Conservation (phyloP, 2,113 vertebrate genomes). For the Rhinogobius similis region DNA sequence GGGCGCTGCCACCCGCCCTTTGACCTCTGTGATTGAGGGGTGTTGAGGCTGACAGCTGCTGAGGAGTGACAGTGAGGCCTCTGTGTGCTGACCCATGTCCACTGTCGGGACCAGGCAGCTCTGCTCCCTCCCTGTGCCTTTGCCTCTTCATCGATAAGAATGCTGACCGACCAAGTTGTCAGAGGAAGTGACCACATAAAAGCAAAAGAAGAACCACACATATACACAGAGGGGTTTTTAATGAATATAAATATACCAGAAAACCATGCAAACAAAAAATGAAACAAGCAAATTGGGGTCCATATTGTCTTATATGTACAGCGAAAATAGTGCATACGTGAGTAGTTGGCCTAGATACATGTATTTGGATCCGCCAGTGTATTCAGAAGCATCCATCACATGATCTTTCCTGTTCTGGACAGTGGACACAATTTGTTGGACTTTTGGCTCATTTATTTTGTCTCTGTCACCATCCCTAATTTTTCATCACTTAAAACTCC, state of each 20-base stretch:
- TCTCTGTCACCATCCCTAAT: neutral
- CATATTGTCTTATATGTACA: neutral
- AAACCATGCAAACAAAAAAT: neutral
- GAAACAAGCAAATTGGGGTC: neutral
- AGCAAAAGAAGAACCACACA: neutral
- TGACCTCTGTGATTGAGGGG: slow-evolving; percentile 1
- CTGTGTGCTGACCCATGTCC: slow-evolving; percentile 31
- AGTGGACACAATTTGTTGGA: too few species aligned
- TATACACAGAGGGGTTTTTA: too few species aligned
- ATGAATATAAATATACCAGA: neutral
- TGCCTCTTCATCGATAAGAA: slow-evolving; percentile 11
- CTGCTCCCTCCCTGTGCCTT: slow-evolving; percentile 11
- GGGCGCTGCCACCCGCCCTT: slow-evolving; percentile 2
- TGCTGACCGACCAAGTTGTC: slow-evolving; percentile 1
- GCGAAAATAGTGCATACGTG: neutral
- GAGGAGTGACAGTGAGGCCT: slow-evolving; percentile 14
- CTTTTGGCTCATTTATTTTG: too few species aligned
- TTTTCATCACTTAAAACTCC: neutral
- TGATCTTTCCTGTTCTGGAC: too few species aligned
- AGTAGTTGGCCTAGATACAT: neutral
- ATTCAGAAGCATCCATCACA: too few species aligned
- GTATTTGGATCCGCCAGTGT: neutral
- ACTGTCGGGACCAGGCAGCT: slow-evolving; percentile 25
- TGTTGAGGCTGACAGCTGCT: slow-evolving; percentile 29
- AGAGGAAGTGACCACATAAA: neutral